phyloP scores from a whole-genome alignment of 2,797 vertebrate species.

The Gallirallus australis region DNA sequence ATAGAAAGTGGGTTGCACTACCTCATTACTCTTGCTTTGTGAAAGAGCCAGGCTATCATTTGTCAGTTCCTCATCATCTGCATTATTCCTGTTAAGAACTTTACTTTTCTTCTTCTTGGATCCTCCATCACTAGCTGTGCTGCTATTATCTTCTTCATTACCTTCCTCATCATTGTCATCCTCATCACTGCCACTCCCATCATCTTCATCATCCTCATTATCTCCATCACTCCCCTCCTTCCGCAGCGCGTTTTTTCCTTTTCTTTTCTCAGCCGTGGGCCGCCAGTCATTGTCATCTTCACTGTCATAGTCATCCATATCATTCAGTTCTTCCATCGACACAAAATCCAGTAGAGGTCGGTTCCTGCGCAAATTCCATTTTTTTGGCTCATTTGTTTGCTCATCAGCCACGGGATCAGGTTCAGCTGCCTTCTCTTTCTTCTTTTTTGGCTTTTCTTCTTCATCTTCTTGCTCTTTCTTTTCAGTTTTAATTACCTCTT shows the following conservation, averaged over 20 bases:
- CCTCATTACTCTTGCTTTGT: slow-evolving; percentile 97
- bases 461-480: slow-evolving; percentile 83
- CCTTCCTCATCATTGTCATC: slow-evolving; percentile 84
- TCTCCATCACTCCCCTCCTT: slow-evolving; percentile 88
- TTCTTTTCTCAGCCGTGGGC: slow-evolving; percentile 89
- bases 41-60: slow-evolving; percentile 97
- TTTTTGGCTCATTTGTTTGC: slow-evolving; percentile 89
- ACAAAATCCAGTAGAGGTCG: slow-evolving; percentile 94
- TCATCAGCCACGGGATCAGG: slow-evolving; percentile 80
- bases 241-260: slow-evolving; percentile 80
- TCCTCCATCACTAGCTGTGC: slow-evolving; percentile 89
- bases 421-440: slow-evolving; percentile 80
- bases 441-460: slow-evolving; percentile 83
- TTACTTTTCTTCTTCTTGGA: slow-evolving; percentile 91
- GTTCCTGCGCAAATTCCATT: slow-evolving; percentile 97
- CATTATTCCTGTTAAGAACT: slow-evolving; percentile 85
- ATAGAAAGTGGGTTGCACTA: slow-evolving; percentile 85
- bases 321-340: slow-evolving; percentile 95
- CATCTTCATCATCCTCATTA: slow-evolving; percentile 86
- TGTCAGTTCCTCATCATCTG: slow-evolving; percentile 96
- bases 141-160: slow-evolving; percentile 83
- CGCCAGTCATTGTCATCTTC: slow-evolving; percentile 99
- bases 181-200: slow-evolving; percentile 83
- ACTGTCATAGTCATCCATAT: slow-evolving; percentile 98
- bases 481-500: slow-evolving; percentile 85